Evolutionary conservation across 2,797 vertebrate species (phyloP), one percentile per base, ranked within the genome.

Genomic region (Megalops cyprinoides): DNA sequence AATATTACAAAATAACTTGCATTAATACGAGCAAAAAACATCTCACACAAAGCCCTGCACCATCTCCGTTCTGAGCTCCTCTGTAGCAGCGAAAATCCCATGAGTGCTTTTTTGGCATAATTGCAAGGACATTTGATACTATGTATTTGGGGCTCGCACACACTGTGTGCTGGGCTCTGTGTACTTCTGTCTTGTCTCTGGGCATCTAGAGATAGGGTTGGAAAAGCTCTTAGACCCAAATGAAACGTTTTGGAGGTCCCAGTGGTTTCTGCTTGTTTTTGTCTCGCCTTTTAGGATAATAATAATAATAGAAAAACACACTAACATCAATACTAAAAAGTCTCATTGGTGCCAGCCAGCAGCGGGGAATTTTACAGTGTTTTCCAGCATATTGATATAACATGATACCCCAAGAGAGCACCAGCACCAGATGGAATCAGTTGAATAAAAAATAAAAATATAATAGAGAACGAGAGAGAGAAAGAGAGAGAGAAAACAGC

Each of bases 401-500:
- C 86, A 88, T 80, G 82, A 51, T 2, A 20, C 87, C 89, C 83
- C 85, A 0, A 9, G 84, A 86, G 90, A 71, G 86, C 87, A 88
- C 91, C 84, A 81, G 76, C 87, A 89, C 89, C 85, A 85, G 86
- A 86, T 39, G 81, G 82, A 77, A 84, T 67, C 69, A 74, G 28
- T 67, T 76, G 55, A 85, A 78, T 58, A 60, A 46, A 74, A 42
- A 37, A 6, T 23, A 77, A 55, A 42, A 77, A 69, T 58, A 6
- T 49, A 75, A 75, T 46, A 76, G 20, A 51, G 25, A 62, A 51
- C 48, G 77, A 82, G 73, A 84, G 62, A 65, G 1, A 58, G 37
- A 60, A 56, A 85, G 15, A 25, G 65, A 23, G 34, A 67, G 62
- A 67, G 62, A 12, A 15, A 67, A 15, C 6, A 15, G 39, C 25